Evolutionary conservation across 2,888 invertebrate genomes (phyloP).

Genomic region (Labia minor): DNA sequence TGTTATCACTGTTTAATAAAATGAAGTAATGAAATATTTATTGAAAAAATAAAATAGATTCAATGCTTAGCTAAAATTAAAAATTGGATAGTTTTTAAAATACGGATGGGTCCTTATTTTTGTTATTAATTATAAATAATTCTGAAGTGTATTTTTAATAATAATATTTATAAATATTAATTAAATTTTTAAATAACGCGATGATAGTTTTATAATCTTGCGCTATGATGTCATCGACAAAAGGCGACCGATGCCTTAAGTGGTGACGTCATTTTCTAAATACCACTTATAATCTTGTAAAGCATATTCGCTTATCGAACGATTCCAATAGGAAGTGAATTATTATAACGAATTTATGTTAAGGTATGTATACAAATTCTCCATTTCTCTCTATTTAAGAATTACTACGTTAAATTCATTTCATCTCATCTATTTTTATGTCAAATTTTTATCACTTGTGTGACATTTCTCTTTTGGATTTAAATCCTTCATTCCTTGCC

Average conservation of each 20-base stretch:
- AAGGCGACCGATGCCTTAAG: background rate
- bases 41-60: too few relatives aligned
- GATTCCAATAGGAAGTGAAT: background rate
- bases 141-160: too few relatives aligned
- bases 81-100: too few relatives aligned
- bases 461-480: too few relatives aligned
- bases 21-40: too few relatives aligned
- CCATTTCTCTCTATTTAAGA: background rate
- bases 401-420: background rate
- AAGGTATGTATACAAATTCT: background rate
- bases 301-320: background rate
- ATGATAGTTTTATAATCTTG: background rate
- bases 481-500: too few relatives aligned
- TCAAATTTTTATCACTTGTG: background rate
- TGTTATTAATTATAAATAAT: too few relatives aligned
- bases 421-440: background rate
- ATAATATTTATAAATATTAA: background rate
- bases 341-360: background rate
- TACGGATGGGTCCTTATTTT: too few relatives aligned
- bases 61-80: too few relatives aligned
- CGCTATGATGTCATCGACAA: background rate
- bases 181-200: background rate
- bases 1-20: too few relatives aligned
- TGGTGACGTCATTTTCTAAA: constrained; percentile 3
- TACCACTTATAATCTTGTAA: background rate